Evolutionary conservation across 2,797 vertebrate species (phyloP).

Genomic region (Anisognathus igniventris): DNA sequence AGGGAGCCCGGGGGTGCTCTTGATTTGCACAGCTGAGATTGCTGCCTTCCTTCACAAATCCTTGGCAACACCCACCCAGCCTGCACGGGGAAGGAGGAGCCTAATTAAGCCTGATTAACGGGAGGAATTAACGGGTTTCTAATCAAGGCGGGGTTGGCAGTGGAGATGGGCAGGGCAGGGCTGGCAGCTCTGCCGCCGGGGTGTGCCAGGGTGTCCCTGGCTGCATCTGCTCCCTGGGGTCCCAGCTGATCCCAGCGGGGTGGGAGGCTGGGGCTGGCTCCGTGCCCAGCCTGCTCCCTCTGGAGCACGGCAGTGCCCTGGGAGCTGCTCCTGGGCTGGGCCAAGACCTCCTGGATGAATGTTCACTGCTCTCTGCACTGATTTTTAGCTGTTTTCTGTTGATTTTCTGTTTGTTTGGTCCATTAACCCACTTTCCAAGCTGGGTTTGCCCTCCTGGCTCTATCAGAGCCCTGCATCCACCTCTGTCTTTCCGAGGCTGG

Average conservation of each 20-base stretch:
- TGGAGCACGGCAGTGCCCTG: background rate
- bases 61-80: background rate
- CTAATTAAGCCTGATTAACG: background rate
- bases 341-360: background rate
- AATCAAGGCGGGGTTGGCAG: background rate
- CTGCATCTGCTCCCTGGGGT: background rate
- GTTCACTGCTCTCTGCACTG: background rate
- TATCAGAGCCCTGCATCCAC: background rate
- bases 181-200: background rate
- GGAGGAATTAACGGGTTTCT: background rate
- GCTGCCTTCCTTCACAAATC: slow-evolving; percentile 67
- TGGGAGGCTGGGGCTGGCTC: background rate
- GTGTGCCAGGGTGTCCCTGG: fast-evolving
- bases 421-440: background rate
- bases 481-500: fast-evolving
- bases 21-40: slow-evolving; percentile 49
- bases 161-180: background rate
- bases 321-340: background rate
- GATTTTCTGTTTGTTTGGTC: fast-evolving
- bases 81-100: background rate
- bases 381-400: fast-evolving
- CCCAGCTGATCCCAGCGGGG: background rate
- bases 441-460: background rate
- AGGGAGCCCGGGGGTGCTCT: background rate
- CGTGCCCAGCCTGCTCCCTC: background rate